These are phyloP conservation scores for Cacoxenus indagator DNA, from an alignment of 2,888 invertebrate species.

Conservation along the genomic window DNA sequence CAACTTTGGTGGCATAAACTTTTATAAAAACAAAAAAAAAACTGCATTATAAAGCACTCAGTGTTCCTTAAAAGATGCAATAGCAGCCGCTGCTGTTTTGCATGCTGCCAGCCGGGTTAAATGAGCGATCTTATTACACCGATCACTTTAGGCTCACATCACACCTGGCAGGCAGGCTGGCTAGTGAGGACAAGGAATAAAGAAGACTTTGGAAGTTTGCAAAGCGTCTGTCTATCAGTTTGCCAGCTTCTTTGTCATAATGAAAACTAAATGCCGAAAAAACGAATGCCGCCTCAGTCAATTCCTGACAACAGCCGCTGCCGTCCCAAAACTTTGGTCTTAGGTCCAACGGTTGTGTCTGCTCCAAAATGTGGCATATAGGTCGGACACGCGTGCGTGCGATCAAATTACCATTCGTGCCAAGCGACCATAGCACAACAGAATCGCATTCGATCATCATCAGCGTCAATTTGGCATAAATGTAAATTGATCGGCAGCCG, in stretches of 20 bases:
- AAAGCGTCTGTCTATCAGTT: background rate
- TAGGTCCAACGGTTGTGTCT: no score
- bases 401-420: constrained; percentile 44
- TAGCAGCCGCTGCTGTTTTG: constrained; percentile 48
- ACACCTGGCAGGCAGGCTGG: constrained; percentile 36
- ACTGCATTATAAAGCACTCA: no score
- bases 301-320: constrained; percentile 52
- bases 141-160: constrained; percentile 33
- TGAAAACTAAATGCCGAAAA: constrained; percentile 40
- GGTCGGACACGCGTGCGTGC: constrained; percentile 54
- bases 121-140: constrained; percentile 43
- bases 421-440: background rate
- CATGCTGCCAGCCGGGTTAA: constrained; percentile 35
- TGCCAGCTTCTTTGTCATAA: constrained; percentile 21
- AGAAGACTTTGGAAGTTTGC: background rate
- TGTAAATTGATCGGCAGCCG: constrained; percentile 37
- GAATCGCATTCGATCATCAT: constrained; percentile 1
- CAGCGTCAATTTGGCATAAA: constrained; percentile 15
- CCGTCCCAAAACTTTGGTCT: constrained; percentile 1
- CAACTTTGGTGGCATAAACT: constrained; percentile 54
- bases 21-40: constrained; percentile 10
- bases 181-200: background rate
- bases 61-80: constrained; percentile 23
- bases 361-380: constrained; percentile 4
- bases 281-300: constrained; percentile 29